phyloP scores from a whole-genome alignment of 2,113 vertebrate species.

The Pedionomus torquatus region DNA sequence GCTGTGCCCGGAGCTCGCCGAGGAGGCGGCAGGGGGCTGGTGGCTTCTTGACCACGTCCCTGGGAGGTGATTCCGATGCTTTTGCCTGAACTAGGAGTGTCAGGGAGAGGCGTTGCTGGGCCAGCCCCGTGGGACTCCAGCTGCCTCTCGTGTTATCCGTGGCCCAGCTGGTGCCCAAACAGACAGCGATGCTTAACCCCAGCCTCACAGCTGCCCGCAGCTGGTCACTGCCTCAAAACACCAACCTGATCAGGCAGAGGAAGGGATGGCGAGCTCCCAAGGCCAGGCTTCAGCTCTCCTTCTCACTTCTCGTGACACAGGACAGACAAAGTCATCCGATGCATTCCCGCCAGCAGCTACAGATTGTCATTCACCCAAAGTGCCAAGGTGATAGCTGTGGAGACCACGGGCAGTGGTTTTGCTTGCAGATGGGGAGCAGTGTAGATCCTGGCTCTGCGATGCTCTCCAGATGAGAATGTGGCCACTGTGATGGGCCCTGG shows the following conservation, averaged over 20 bases:
- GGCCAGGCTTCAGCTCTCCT: neutral
- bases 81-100: neutral
- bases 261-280: neutral
- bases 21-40: rapidly evolving
- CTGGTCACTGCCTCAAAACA: neutral
- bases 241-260: neutral
- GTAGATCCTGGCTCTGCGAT: neutral
- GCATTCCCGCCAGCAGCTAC: rapidly evolving
- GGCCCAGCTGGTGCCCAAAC: neutral
- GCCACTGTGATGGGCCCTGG: rapidly evolving
- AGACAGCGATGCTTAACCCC: neutral
- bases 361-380: neutral
- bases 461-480: rapidly evolving
- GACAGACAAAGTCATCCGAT: neutral
- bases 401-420: neutral
- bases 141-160: neutral
- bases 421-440: neutral
- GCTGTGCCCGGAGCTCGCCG: neutral
- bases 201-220: neutral
- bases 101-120: neutral
- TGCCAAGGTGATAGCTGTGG: slow-evolving; percentile 17
- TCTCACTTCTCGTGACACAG: neutral
- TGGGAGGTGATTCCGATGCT: neutral
- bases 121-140: neutral
- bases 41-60: neutral